Evolutionary conservation across 2,797 vertebrate genomes (phyloP).

Genomic region (Limosa lapponica): DNA sequence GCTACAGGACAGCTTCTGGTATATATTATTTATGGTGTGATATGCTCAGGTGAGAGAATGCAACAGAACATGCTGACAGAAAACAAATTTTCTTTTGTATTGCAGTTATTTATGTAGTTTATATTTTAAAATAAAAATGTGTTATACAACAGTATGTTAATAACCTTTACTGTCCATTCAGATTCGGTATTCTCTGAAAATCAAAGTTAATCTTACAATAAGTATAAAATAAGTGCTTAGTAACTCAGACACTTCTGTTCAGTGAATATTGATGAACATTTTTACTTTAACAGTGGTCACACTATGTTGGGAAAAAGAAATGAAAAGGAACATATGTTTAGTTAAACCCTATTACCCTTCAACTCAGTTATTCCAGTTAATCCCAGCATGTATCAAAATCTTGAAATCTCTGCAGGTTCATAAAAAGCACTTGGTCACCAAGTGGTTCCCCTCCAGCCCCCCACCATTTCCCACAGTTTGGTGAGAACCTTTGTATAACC

Average conservation of each 20-base stretch:
- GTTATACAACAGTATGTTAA: not conserved
- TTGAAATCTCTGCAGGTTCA: not conserved
- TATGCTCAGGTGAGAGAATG: not conserved
- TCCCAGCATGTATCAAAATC: not conserved
- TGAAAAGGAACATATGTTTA: not conserved
- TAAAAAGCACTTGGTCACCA: not conserved
- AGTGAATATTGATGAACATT: fast-evolving
- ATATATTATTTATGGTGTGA: not conserved
- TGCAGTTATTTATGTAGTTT: not conserved
- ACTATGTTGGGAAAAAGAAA: not conserved
- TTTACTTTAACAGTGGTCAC: not conserved
- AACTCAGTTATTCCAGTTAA: not conserved
- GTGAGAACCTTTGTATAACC: not conserved
- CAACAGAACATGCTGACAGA: not conserved
- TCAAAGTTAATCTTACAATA: not conserved
- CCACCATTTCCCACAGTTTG: not conserved
- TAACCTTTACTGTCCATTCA: not conserved
- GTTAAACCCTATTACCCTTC: not conserved
- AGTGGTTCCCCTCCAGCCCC: not conserved
- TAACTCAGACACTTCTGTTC: not conserved
- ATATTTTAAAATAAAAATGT: not conserved
- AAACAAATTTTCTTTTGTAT: not conserved
- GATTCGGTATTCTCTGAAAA: not conserved
- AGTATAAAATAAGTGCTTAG: not conserved
- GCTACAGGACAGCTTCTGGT: not conserved